These are phyloP conservation scores for Drosophila rubida DNA, from an alignment of 2,888 invertebrate genomes.

Conservation along the genomic window DNA sequence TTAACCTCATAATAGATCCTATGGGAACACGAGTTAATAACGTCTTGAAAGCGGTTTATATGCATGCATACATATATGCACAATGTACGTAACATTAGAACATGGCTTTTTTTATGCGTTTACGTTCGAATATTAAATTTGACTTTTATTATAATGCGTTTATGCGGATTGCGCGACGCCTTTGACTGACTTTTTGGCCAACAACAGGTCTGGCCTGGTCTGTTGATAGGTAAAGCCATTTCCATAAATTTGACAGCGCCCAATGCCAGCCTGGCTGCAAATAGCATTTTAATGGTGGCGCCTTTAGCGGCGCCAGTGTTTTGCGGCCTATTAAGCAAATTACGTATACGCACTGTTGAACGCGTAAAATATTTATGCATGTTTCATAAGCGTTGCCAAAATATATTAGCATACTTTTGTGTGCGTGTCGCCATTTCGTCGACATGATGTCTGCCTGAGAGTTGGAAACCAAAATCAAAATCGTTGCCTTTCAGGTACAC, in stretches of 20 bases:
- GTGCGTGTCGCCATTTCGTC: constrained; percentile 13
- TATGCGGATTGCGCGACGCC: constrained; percentile 6
- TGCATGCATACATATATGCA: background rate
- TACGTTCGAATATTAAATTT: constrained; percentile 1
- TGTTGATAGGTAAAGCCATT: constrained; percentile 18
- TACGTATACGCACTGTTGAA: constrained; percentile 75
- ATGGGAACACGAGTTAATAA: background rate
- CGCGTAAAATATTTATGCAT: constrained; percentile 74
- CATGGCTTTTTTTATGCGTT: constrained; percentile 3
- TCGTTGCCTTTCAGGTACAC: constrained; percentile 20
- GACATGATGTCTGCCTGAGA: background rate
- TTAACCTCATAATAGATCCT: background rate
- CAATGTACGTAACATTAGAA: background rate
- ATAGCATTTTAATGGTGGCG: constrained; percentile 67
- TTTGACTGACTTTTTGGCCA: constrained; percentile 11
- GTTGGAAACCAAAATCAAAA: constrained; percentile 18
- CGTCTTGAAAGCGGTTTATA: background rate
- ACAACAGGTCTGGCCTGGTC: background rate
- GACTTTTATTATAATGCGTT: constrained; percentile 6
- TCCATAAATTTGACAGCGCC: constrained; percentile 44
- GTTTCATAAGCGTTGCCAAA: constrained; percentile 49
- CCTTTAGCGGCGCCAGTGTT: constrained; percentile 49
- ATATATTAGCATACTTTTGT: constrained; percentile 62
- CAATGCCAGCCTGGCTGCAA: constrained; percentile 37
- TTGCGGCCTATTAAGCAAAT: constrained; percentile 73